Evolutionary conservation across 2,888 invertebrate species (phyloP).

Genomic region (Noctuana brunneofusca): DNA sequence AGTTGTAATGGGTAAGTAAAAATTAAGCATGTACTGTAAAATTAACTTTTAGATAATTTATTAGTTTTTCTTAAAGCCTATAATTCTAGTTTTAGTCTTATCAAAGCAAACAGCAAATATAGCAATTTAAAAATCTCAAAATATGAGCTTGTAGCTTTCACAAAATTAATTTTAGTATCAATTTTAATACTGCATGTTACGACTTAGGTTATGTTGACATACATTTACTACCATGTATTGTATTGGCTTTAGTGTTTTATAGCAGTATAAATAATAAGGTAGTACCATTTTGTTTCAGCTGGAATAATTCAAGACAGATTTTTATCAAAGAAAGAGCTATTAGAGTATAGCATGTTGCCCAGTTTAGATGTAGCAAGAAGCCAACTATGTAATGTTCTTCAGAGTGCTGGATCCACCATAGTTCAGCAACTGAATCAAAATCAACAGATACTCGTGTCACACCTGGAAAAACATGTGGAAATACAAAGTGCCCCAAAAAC

Average conservation of each 20-base stretch:
- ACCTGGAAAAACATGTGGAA: constrained; percentile 84
- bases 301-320: constrained; percentile 88
- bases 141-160: too few species aligned
- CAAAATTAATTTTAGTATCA: too few species aligned
- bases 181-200: too few species aligned
- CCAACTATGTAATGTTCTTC: constrained; percentile 86
- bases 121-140: too few species aligned
- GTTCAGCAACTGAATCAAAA: constrained; percentile 86
- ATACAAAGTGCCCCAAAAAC: constrained; percentile 47
- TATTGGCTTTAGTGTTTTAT: too few species aligned
- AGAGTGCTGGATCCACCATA: constrained; percentile 85
- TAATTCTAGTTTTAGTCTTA: too few species aligned
- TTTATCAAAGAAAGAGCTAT: constrained; percentile 86
- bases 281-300: constrained; percentile 66
- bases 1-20: constrained; percentile 84
- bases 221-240: too few species aligned
- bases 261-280: not conserved
- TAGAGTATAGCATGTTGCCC: constrained; percentile 85
- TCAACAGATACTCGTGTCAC: constrained; percentile 86
- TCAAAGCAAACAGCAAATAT: too few species aligned
- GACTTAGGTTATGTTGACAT: too few species aligned
- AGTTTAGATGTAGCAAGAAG: constrained; percentile 85
- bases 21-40: too few species aligned
- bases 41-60: too few species aligned
- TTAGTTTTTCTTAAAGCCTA: too few species aligned